Evolutionary conservation across 2,113 vertebrate genomes (phyloP).

Genomic region (Austrofundulus limnaeus): DNA sequence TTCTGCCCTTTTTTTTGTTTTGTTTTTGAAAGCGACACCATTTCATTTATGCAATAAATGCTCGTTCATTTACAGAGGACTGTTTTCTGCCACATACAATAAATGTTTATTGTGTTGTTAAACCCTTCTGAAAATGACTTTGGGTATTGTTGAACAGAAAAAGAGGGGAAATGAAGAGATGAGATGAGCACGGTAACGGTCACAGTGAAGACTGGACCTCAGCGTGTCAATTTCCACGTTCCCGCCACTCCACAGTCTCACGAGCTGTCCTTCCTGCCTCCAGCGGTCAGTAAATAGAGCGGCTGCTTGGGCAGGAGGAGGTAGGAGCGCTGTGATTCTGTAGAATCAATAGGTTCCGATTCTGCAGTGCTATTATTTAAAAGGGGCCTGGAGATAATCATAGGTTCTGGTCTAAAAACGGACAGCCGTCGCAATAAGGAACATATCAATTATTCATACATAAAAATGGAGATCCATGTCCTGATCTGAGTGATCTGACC

Average conservation of each 20-base stretch:
- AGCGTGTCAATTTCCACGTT: conserved; percentile 7
- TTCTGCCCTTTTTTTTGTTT: conserved; percentile 2
- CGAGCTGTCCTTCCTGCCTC: conserved; percentile 16
- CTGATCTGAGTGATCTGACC: background rate
- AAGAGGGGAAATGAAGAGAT: background rate
- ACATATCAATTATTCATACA: conserved; percentile 54
- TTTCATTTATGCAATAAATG: conserved; percentile 15
- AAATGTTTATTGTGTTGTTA: conserved; percentile 51
- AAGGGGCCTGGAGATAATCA: conserved; percentile 56
- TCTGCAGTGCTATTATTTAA: conserved; percentile 52
- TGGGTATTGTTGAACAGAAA: background rate
- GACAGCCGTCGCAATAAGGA: conserved; percentile 53
- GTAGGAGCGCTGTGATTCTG: conserved; percentile 23
- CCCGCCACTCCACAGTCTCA: conserved; percentile 20
- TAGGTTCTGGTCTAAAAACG: conserved; percentile 47
- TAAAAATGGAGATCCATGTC: conserved; percentile 25
- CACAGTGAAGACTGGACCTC: conserved; percentile 8
- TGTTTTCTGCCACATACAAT: conserved; percentile 37
- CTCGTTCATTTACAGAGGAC: conserved; percentile 35
- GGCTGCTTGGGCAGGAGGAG: conserved; percentile 19
- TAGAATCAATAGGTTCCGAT: conserved; percentile 58
- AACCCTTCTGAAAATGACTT: conserved; percentile 33
- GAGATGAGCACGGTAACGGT: background rate
- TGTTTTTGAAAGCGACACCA: conserved; percentile 7
- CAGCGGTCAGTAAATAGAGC: conserved; percentile 29